These are phyloP conservation scores for Callaeas wilsoni DNA, from an alignment of 2,113 vertebrate genomes.

Conservation along the genomic window DNA sequence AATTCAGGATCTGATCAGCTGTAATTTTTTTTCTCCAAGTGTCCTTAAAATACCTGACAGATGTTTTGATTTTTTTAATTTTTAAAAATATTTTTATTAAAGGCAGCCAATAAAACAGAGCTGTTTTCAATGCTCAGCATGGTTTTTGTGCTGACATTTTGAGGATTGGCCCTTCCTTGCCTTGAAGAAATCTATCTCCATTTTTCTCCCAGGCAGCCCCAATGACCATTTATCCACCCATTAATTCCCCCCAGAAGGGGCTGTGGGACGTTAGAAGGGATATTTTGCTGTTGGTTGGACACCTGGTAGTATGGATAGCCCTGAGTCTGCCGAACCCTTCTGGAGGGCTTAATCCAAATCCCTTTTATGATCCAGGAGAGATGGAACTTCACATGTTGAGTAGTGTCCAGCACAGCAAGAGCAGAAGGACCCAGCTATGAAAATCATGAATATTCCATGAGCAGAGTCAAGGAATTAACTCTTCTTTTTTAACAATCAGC, in stretches of 20 bases:
- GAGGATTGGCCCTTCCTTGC: neutral
- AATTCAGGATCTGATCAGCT: neutral
- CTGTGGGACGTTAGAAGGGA: neutral
- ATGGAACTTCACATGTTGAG: neutral
- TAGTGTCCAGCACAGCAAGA: neutral
- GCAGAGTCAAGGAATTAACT: neutral
- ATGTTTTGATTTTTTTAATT: neutral
- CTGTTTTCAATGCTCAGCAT: neutral
- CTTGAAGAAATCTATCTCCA: neutral
- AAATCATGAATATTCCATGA: neutral
- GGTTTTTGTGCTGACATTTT: neutral
- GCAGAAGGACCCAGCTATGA: neutral
- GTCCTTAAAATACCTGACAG: neutral
- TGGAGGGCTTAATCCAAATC: neutral
- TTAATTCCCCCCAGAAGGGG: neutral
- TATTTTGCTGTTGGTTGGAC: neutral
- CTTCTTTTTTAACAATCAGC: neutral
- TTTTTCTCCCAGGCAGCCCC: neutral
- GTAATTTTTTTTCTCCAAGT: neutral
- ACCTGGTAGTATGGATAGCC: neutral
- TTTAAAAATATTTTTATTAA: neutral
- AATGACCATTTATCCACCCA: neutral
- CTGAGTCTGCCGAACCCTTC: neutral
- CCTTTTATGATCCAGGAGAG: neutral
- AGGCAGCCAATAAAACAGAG: neutral